Evolutionary conservation across 2,888 invertebrate species (phyloP).

Genomic region (Xanthorhoe designata): DNA sequence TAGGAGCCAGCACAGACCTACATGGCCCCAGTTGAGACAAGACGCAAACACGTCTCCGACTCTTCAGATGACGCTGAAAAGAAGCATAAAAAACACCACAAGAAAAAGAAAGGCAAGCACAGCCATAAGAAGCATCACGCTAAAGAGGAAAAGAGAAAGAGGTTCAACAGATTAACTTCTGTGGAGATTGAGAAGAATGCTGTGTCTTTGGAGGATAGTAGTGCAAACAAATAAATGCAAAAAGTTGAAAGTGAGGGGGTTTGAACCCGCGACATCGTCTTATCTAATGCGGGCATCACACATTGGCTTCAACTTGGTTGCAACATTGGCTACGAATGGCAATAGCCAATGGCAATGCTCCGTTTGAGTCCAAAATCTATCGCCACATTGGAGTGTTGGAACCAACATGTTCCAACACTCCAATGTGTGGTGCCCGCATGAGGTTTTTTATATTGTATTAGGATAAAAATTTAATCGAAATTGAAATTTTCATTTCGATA

Average conservation of each 20-base stretch:
- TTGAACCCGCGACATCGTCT: conserved; percentile 27
- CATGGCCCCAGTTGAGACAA: conserved; percentile 71
- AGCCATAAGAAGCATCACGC: conserved; percentile 59
- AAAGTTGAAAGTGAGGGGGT: conserved; percentile 1
- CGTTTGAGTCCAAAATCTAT: too few relatives aligned
- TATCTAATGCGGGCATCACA: too few relatives aligned
- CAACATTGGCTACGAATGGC: too few relatives aligned
- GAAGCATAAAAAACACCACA: conserved; percentile 66
- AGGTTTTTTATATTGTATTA: too few relatives aligned
- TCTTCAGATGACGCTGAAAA: conserved; percentile 55
- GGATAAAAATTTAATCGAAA: too few relatives aligned
- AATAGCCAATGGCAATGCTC: too few relatives aligned
- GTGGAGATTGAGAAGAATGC: conserved; percentile 62
- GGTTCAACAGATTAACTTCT: conserved; percentile 57
- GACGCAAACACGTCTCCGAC: conserved; percentile 49
- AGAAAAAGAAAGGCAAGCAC: conserved; percentile 61
- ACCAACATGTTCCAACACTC: too few relatives aligned
- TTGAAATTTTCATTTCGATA: too few relatives aligned
- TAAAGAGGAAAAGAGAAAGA: conserved; percentile 60
- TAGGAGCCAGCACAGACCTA: conserved; percentile 69
- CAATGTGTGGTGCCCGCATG: too few relatives aligned
- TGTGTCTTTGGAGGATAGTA: conserved; percentile 68
- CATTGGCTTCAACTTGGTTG: too few relatives aligned
- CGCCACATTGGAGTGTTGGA: too few relatives aligned
- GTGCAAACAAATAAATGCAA: conserved; percentile 34